Percentiles rank a stretch among this genome's conserved stretches.
Evolutionary conservation across 2,888 invertebrate genomes (phyloP).

Genomic region (Watsonalla binaria): DNA sequence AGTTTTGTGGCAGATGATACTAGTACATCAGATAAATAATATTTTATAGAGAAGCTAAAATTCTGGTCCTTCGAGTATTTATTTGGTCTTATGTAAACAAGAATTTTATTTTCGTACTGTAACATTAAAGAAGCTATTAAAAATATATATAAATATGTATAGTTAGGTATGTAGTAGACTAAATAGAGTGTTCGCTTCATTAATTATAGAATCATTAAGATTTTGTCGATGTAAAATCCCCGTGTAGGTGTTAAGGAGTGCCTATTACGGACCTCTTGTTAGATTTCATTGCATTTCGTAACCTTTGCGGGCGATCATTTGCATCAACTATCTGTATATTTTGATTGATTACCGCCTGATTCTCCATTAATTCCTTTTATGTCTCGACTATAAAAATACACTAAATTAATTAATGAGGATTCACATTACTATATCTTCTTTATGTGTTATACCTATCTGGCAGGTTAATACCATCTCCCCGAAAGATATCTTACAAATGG

Average conservation of each 20-base stretch:
- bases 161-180: too few relatives aligned
- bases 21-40: too few relatives aligned
- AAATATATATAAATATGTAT: too few relatives aligned
- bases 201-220: constrained; percentile 1
- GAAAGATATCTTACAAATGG: constrained; percentile 51
- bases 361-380: constrained; percentile 2
- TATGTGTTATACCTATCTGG: constrained; percentile 7
- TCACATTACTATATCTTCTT: constrained; percentile 9
- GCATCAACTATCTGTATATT: constrained; percentile 33
- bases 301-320: constrained; percentile 37
- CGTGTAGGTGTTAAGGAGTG: constrained; percentile 31
- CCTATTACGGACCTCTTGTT: constrained; percentile 27
- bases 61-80: too few relatives aligned
- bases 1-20: background rate
- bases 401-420: background rate
- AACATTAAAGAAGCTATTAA: too few relatives aligned
- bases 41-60: too few relatives aligned
- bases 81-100: too few relatives aligned
- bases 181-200: background rate
- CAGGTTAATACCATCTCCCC: constrained; percentile 10
- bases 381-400: background rate
- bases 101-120: too few relatives aligned
- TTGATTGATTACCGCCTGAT: constrained; percentile 16
- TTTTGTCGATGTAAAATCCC: constrained; percentile 19
- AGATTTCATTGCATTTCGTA: constrained; percentile 43